phyloP scores from a whole-genome alignment of 2,113 vertebrate genomes.

The Vimba vimba region DNA sequence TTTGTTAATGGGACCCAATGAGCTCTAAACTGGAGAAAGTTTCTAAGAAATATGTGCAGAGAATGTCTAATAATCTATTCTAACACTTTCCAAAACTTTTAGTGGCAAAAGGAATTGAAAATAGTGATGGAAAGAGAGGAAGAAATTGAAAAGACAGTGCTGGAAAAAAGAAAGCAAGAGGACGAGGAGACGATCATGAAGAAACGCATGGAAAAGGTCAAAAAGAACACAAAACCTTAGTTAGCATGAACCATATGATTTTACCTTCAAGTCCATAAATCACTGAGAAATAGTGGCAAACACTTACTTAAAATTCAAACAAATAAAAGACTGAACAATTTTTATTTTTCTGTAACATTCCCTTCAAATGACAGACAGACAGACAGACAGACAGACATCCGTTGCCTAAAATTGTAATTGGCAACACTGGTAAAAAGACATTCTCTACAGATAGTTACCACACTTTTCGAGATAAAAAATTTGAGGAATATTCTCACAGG shows the following conservation, averaged over 20 bases:
- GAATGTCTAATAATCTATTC: not conserved
- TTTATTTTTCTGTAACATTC: slow-evolving; percentile 70
- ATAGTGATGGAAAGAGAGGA: slow-evolving; percentile 19
- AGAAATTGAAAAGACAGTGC: slow-evolving; percentile 19
- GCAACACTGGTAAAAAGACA: slow-evolving; percentile 59
- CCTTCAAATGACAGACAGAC: slow-evolving; percentile 61
- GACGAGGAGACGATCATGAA: slow-evolving; percentile 16
- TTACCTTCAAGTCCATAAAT: not conserved
- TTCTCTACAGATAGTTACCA: not conserved
- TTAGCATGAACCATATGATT: not conserved
- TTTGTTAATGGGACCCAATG: not conserved
- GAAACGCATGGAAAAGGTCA: slow-evolving; percentile 20
- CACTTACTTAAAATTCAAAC: not conserved
- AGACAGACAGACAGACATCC: not conserved
- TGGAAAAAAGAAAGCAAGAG: not conserved
- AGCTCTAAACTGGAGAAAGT: not conserved
- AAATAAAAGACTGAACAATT: slow-evolving; percentile 2
- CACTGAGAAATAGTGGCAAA: not conserved
- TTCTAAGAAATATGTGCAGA: not conserved
- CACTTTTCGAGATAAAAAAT: not conserved
- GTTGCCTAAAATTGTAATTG: not conserved
- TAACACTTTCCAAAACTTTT: not conserved
- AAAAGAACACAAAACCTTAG: slow-evolving; percentile 44
- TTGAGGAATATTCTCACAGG: slow-evolving; percentile 20
- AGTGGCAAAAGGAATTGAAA: slow-evolving; percentile 43